A percentile compares a stretch with the other conserved stretches of the same genome.
Conservation (phyloP, 2,888 invertebrate genomes). For the Ophioninae sp. region DNA sequence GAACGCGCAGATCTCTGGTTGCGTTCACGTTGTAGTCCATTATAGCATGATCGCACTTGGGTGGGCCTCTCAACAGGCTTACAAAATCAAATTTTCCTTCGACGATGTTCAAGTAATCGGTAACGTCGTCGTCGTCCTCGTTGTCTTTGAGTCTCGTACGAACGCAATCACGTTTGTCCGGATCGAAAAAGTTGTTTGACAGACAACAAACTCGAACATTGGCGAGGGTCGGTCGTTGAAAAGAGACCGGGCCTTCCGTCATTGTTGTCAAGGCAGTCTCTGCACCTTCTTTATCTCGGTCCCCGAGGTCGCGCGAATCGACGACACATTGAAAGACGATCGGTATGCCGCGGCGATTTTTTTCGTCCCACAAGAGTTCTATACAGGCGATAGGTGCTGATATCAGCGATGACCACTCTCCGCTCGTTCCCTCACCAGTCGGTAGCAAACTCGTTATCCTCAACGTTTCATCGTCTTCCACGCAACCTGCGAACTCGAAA, state of each 20-base stretch:
- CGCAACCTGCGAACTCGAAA: slow-evolving; percentile 17
- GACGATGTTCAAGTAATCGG: slow-evolving; percentile 11
- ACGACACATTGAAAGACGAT: slow-evolving; percentile 64
- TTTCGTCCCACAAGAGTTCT: slow-evolving; percentile 65
- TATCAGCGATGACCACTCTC: background rate
- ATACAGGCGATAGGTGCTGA: slow-evolving; percentile 63
- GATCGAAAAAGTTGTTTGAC: background rate
- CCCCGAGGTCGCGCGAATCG: background rate
- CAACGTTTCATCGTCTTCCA: background rate
- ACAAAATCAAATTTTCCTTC: slow-evolving; percentile 34
- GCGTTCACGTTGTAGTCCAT: slow-evolving; percentile 67
- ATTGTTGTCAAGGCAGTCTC: background rate
- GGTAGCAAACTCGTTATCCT: slow-evolving; percentile 3
- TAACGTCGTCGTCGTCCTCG: background rate
- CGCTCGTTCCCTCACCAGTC: background rate
- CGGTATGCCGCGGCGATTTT: slow-evolving; percentile 27
- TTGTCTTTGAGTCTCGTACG: background rate
- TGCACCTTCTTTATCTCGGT: background rate
- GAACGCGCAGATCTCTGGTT: slow-evolving; percentile 37
- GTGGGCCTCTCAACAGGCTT: slow-evolving; percentile 57
- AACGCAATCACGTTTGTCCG: slow-evolving; percentile 20
- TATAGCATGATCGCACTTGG: slow-evolving; percentile 64
- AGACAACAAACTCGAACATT: slow-evolving; percentile 19
- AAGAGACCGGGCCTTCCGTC: background rate
- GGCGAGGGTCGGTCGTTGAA: background rate